Evolutionary conservation across 2,797 vertebrate genomes (phyloP), one percentile per base, ranked within the genome.

Genomic region (Threskiornis aethiopicus): DNA sequence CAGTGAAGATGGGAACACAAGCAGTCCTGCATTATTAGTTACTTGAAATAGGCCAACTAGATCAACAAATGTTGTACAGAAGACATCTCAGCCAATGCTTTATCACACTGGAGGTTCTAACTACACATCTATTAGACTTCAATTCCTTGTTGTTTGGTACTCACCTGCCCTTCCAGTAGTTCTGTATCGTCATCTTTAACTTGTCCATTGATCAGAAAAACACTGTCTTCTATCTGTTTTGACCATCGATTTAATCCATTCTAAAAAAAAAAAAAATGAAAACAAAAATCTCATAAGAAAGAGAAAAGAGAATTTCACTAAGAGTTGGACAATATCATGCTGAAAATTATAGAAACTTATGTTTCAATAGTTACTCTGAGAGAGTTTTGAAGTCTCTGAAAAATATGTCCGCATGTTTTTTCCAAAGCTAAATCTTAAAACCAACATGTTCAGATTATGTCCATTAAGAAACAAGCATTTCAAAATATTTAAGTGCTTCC

Each of bases 151-250:
- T 73, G 33, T 82, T 42, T 6, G 29, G 33, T 55, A 94, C 98
- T 98, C 85, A 99, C 99, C 90, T 98, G 98, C 71, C 98, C 98
- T 91, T 98, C 98, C 55, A 98, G 42, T 5, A 99, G 97, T 16
- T 99, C 99, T 9, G 97, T 67, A 81, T 99, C 98, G 87, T 98
- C 98, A n/a, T 98, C 97, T 87, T 98, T 98, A 80, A 97, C 94
- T 96, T 98, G 98, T 19, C 99, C 99, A 59, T 99, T 99, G 61
- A 99, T 98, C 88, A 99, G 98, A 98, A 98, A 99, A 93, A 98
- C 80, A 81, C 98, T 98, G 22, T 94, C 95, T 90, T 99, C 98
- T 78, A 99, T 98, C 97, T 99, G 98, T 57, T 98, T 98, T 10
- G 99, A 98, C 99, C 99, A 99, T 3, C 78, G 94, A 95, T 92